Base-by-base conservation (phyloP, 2,113 vertebrate genomes). In the Rhagologus leucostigma region DNA sequence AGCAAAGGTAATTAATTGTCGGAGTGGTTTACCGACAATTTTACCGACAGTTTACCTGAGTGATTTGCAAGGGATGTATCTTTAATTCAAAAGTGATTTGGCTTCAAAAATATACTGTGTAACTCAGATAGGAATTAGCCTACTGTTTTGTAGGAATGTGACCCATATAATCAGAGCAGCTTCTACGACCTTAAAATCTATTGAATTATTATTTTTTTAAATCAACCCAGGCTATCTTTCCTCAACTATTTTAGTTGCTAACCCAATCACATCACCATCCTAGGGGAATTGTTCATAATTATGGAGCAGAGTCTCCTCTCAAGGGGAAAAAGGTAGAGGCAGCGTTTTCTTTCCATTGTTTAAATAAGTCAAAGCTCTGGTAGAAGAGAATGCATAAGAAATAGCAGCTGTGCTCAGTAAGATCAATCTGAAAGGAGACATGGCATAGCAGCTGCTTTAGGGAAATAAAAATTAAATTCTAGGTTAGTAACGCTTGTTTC, bases 1-100 rank as follows among this genome's bases (percentile, higher is more conserved):
- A 95, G 23, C 16, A 71, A 92, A 89, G 37, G 81, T 92, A 94
- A 82, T 92, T 95, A 91, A 95, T 44, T 71, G 22, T 20, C 49
- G 26, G 44, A 75, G 35, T 17, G 12, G 84, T 82, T 69, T 93
- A 39, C n/a, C 76, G n/a, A n/a, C n/a, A n/a, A n/a, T n/a, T n/a
- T n/a, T n/a, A n/a, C n/a, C n/a, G n/a, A n/a, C n/a, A n/a, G n/a
- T n/a, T n/a, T n/a, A n/a, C n/a, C n/a, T n/a, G n/a, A n/a, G n/a
- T n/a, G n/a, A n/a, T n/a, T n/a, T n/a, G n/a, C n/a, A 76, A 49
- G 80, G 89, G 69, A 84, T 27, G 46, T 60, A 32, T 64, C 49
- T 62, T 91, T 89, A 84, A 89, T 87, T 92, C 69, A 91, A 53
- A 91, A 79, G 41, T 33, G 53, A 82, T 74, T 55, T 69, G 47